Conservation (phyloP, 2,797 vertebrate genomes). For the Prionace glauca region DNA sequence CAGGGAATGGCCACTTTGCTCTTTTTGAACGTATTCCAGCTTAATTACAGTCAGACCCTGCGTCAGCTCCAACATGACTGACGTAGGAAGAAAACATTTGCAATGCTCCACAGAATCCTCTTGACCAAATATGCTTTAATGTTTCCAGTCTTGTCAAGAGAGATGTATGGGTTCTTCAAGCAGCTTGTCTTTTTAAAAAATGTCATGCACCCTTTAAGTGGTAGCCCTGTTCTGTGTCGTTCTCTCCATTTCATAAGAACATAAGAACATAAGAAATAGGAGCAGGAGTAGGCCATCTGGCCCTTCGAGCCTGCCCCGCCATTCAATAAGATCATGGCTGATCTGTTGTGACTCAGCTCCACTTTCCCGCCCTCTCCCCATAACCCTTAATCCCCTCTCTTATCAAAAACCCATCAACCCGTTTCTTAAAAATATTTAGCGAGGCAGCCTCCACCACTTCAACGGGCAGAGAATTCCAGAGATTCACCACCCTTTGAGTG, state of each 20-base stretch:
- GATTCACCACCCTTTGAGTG: too few species aligned
- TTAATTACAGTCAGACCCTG: not conserved
- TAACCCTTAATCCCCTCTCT: too few species aligned
- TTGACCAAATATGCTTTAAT: not conserved
- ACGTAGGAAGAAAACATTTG: not conserved
- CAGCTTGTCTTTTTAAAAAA: not conserved
- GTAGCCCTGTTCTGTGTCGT: not conserved
- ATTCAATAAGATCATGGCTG: too few species aligned
- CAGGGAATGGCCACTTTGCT: slow-evolving; percentile 20
- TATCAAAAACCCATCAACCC: too few species aligned
- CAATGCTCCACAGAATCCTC: not conserved
- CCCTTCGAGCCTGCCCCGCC: too few species aligned
- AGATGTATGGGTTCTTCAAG: not conserved
- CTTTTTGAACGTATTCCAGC: not conserved
- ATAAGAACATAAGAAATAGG: too few species aligned
- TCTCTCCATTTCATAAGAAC: not conserved
- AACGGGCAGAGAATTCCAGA: too few species aligned
- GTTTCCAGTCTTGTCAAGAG: not conserved
- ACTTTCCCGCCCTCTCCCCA: too few species aligned
- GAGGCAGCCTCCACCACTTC: too few species aligned
- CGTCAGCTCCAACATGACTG: not conserved
- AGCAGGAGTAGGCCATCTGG: too few species aligned
- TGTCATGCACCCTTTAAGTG: not conserved
- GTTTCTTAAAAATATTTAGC: too few species aligned
- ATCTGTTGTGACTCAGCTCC: too few species aligned